Base-by-base conservation (phyloP, 2,888 invertebrate species). In the Meliscaeva auricollis region DNA sequence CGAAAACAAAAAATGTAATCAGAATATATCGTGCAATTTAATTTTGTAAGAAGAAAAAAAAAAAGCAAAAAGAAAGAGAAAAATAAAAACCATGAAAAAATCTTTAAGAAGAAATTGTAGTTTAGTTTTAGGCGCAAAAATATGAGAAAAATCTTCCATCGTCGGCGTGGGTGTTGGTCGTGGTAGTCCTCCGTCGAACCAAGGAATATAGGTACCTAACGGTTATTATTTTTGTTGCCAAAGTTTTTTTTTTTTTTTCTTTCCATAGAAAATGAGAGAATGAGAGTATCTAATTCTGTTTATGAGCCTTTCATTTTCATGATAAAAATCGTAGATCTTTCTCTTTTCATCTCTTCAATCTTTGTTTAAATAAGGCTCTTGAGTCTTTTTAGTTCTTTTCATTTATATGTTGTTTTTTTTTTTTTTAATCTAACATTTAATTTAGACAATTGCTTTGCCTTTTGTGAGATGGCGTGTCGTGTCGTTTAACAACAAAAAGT, bases 21-120 rank as follows among this genome's bases (percentile, higher is more conserved):
- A 84, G 70, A 84, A 80, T 80, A 84, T 76, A 80, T 84, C 60
- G 80, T 80, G 80, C 80, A 84, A 80, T 84, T 80, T 84, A 84
- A 80, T 84, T 84, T 80, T 54, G 74, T 41, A 64, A 84, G 64
- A 70, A 56, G 48, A 48, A 79, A 35, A 22, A 50, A 38, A 17
- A 50, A 48, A 73, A 46, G 1, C 1, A 8, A 1, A 35, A 6
- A 35, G 7, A 35, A 6, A 35, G 9, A 35, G 7, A 35, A 1
- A 35, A 35, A 32, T 8, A 35, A 1, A 38, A 3, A 13, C 11
- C 38, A 3, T 26, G 26, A 26, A 26, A 26, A 26, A 73, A 48
- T 38, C 26, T 52, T 6, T 68, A 41, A 3, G 41, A 58, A 66
- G 64, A 80, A 66, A 64, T 46, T 84, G 64, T 75, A 69, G 73